Evolutionary conservation across 2,888 invertebrate genomes (phyloP).

Genomic region (Acanthacorydalis orientalis): DNA sequence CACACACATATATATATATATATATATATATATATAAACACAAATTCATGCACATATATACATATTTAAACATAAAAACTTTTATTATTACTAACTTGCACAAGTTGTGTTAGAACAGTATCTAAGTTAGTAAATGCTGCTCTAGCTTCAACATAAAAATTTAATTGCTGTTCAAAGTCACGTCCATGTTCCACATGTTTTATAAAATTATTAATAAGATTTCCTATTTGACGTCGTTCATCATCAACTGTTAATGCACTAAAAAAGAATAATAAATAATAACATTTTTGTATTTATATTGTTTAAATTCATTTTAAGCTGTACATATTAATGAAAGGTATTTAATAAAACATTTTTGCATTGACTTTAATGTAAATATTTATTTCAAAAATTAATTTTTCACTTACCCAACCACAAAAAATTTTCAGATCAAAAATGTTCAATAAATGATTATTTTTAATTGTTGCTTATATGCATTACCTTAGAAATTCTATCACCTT

Average conservation of each 20-base stretch:
- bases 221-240: slow-evolving; percentile 73
- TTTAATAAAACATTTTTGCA: background rate
- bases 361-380: background rate
- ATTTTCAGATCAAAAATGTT: no score
- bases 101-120: slow-evolving; percentile 64
- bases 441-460: no score
- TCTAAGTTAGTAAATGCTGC: slow-evolving; percentile 84
- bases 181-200: slow-evolving; percentile 64
- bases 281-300: background rate
- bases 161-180: slow-evolving; percentile 81
- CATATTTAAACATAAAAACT: background rate
- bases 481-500: no score
- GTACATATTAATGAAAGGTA: background rate
- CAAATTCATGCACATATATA: no score
- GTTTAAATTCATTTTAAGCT: background rate
- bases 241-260: slow-evolving; percentile 86
- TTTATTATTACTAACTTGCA: slow-evolving; percentile 44
- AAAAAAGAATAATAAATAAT: slow-evolving; percentile 14
- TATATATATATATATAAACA: no score
- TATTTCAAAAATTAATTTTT: background rate
- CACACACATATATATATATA: no score
- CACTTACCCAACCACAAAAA: no score
- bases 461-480: no score
- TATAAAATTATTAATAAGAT: slow-evolving; percentile 65
- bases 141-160: slow-evolving; percentile 86